Evolutionary conservation across 2,797 vertebrate genomes (phyloP).

Genomic region (Pitangus sulphuratus): DNA sequence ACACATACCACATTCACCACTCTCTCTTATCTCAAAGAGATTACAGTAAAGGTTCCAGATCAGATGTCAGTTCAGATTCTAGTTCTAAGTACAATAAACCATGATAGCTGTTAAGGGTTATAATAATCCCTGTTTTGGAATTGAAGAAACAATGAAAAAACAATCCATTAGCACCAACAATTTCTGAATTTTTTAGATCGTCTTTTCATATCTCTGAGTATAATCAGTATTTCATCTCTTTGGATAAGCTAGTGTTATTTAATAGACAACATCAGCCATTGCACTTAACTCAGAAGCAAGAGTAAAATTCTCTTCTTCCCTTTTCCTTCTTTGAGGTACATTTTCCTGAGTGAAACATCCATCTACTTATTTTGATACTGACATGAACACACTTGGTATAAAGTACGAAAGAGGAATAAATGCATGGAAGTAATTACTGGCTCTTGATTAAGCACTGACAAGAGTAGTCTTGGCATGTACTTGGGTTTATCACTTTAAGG

Average conservation of each 20-base stretch:
- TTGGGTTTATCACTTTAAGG: slow-evolving; percentile 39
- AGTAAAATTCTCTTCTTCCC: background rate
- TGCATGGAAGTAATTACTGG: background rate
- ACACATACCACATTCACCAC: background rate
- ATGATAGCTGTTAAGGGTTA: background rate
- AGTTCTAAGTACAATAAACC: background rate
- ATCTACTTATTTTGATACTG: background rate
- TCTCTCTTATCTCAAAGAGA: background rate
- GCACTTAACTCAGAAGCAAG: background rate
- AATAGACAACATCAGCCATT: background rate
- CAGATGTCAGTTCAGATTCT: background rate
- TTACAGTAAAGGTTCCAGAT: background rate
- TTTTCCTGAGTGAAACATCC: background rate
- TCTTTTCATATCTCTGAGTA: background rate
- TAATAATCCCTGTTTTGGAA: background rate
- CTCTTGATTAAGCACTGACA: slow-evolving; percentile 5
- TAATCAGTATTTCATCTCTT: background rate
- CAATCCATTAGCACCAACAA: background rate
- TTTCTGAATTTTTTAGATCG: background rate
- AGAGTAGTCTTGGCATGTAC: background rate
- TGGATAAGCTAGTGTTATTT: background rate
- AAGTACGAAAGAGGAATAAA: background rate
- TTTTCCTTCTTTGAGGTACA: background rate
- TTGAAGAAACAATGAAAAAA: background rate
- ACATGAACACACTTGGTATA: background rate